Conservation (phyloP, 2,113 vertebrate species). For the Benitochromis conjunctus region DNA sequence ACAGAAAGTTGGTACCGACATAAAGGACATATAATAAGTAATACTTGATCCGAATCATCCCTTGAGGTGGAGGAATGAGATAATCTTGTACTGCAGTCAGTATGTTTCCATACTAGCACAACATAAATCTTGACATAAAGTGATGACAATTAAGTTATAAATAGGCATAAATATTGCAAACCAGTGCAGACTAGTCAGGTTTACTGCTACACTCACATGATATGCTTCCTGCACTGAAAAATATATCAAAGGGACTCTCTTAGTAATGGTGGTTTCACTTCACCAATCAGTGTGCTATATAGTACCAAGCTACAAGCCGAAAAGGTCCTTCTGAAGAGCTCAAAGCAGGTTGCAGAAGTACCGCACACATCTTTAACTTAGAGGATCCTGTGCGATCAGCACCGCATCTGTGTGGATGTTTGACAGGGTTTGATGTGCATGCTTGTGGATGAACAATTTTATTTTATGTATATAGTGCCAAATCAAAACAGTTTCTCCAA, state of each 20-base stretch:
- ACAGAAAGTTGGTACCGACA: neutral
- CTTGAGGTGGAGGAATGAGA: neutral
- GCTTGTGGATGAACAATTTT: neutral
- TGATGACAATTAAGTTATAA: neutral
- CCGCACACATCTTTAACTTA: neutral
- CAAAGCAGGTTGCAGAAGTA: neutral
- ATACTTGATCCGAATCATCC: neutral
- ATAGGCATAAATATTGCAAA: neutral
- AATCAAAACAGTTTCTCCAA: neutral
- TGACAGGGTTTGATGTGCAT: neutral
- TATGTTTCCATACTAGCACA: neutral
- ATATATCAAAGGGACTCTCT: neutral
- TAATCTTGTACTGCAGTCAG: neutral
- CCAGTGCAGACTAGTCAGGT: neutral
- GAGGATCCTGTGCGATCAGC: neutral
- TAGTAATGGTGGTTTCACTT: neutral
- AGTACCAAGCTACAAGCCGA: neutral
- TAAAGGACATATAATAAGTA: neutral
- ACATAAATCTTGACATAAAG: neutral
- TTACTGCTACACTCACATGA: neutral
- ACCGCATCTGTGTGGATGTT: neutral
- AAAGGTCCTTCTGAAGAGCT: neutral
- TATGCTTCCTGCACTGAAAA: neutral
- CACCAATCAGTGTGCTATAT: neutral
- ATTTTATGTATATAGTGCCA: rapidly evolving